Base-by-base conservation (phyloP, 1,140 invertebrate species). In the Scaptomyza pallida region DNA sequence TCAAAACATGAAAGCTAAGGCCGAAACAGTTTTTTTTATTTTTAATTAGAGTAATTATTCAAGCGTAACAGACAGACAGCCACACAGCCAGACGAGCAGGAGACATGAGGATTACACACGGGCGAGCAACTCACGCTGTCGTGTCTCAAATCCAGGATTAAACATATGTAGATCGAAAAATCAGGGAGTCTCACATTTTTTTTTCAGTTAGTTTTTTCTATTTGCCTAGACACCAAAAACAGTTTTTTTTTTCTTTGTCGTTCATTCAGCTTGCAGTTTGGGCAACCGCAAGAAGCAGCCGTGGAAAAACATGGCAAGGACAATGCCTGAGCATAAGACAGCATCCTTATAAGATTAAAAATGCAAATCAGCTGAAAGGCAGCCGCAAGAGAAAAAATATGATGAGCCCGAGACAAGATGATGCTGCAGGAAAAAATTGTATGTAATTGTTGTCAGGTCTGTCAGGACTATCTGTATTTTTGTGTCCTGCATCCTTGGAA, bases 281-380 rank as follows among this genome's bases (percentile, higher is more conserved):
- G 69, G 72, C 44, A 64, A 40, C 51, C 54, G 44, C 44, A 69
- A 47, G 33, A 37, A n/a, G 12, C 12, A 37, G 33, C 12, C 33
- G 12, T n/a, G 43, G 61, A 68, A 68, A 74, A 64, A 72, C 45
- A 63, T 72, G 50, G 69, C 62, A 78, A 71, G 78, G 78, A 89
- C 75, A 89, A 89, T 89, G 83, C 78, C 43, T 47, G 41, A 45
- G 75, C 80, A 83, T 74, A 59, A 67, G 60, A 57, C 72, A 75
- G 75, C 81, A 90, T 90, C 80, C 89, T 90, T 90, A 90, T 90
- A 89, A 90, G 89, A 90, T 90, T 90, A 90, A 90, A 90, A 90
- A 90, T 90, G 89, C 89, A 90, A 90, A 90, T 90, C 89, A 90
- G 80, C 64, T 61, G 54, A 75, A 30, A 62, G 65, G 76, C 72